Conservation (phyloP, 2,113 vertebrate genomes). For the Anhinga rufa region DNA sequence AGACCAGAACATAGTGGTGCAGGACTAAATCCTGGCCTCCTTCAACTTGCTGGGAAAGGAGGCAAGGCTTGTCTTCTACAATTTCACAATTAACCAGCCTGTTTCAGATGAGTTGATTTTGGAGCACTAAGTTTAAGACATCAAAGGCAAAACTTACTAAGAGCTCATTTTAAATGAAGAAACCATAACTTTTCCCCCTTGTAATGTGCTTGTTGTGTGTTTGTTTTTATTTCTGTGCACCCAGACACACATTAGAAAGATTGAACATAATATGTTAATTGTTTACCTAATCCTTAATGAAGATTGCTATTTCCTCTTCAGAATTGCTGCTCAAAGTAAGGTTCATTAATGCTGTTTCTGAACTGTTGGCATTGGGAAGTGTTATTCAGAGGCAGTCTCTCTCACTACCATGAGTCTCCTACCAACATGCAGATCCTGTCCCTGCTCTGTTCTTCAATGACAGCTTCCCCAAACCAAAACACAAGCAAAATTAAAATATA, state of each 20-base stretch:
- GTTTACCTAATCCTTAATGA: constrained; percentile 53
- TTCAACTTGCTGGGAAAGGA: background rate
- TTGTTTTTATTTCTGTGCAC: constrained; percentile 15
- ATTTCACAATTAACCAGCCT: background rate
- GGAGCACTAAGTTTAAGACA: background rate
- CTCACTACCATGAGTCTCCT: rapidly evolving
- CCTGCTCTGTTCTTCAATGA: background rate
- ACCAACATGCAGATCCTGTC: rapidly evolving
- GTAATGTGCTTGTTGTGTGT: background rate
- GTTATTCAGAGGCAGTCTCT: background rate
- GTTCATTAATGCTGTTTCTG: background rate
- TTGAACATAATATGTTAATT: constrained; percentile 50
- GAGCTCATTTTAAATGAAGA: background rate
- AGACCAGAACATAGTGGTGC: background rate
- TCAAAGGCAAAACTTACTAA: background rate
- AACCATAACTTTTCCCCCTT: background rate
- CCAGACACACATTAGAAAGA: constrained; percentile 26
- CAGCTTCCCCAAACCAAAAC: background rate
- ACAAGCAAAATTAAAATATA: background rate
- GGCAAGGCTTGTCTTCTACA: background rate
- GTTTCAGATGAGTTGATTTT: background rate
- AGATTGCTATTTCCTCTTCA: constrained; percentile 42
- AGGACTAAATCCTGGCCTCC: background rate
- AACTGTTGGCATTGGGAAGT: background rate
- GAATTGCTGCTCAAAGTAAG: constrained; percentile 27